A percentile compares a stretch with the other conserved stretches of the same genome.
Evolutionary conservation across 2,113 vertebrate genomes (phyloP).

Genomic region (Artemisiospiza belli): DNA sequence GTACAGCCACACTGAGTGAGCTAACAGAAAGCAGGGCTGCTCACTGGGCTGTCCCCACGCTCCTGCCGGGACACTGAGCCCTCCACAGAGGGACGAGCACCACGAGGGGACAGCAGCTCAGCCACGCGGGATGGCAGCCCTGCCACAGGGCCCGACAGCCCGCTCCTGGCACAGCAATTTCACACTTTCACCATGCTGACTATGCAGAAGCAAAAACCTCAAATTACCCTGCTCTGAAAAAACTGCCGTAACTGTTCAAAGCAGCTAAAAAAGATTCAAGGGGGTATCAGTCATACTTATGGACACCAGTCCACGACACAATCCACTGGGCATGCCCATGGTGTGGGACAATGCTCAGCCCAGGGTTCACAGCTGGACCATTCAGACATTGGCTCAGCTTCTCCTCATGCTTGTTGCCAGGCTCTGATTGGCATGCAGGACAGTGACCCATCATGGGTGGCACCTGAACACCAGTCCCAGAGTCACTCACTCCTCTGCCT

Average conservation of each 20-base stretch:
- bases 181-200: rapidly evolving
- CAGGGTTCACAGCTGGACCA: neutral
- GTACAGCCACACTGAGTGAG: rapidly evolving
- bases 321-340: neutral
- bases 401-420: neutral
- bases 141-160: rapidly evolving
- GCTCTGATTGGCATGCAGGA: neutral
- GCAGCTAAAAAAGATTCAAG: neutral
- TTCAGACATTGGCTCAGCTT: neutral
- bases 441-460: neutral
- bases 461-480: neutral
- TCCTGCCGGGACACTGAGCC: neutral
- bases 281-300: neutral
- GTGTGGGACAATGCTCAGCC: neutral
- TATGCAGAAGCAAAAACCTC: neutral
- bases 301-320: neutral
- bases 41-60: neutral
- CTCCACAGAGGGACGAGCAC: neutral
- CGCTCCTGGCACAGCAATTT: rapidly evolving
- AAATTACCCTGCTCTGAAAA: neutral
- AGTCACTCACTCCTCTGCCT: neutral
- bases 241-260: neutral
- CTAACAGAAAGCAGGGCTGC: neutral
- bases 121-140: neutral
- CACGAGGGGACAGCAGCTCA: neutral